A percentile compares a stretch with the other conserved stretches of the same genome.
phyloP scores from a whole-genome alignment of 2,888 invertebrate species.

The Lordiphosa andalusiaca region DNA sequence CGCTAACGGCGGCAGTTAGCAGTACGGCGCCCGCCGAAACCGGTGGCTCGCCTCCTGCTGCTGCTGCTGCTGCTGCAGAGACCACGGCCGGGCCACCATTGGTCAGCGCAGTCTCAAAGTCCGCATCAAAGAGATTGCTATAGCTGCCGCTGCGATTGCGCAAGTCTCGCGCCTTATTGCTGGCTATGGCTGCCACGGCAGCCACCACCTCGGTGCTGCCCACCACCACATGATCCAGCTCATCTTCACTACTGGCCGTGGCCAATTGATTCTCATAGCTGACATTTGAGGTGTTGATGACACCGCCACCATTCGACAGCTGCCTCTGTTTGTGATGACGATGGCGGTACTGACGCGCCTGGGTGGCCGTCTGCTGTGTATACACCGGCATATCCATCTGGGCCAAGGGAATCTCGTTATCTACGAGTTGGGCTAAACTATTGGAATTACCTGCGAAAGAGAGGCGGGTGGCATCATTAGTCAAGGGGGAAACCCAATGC shows the following conservation, averaged over 20 bases:
- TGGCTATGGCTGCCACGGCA: conserved; percentile 78
- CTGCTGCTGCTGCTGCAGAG: conserved; percentile 5
- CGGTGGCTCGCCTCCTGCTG: conserved; percentile 27
- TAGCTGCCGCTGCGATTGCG: conserved; percentile 80
- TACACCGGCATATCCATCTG: conserved; percentile 78
- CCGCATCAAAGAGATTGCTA: conserved; percentile 79
- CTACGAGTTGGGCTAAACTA: conserved; percentile 85
- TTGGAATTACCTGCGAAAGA: conserved; percentile 83
- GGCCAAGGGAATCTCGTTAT: conserved; percentile 84
- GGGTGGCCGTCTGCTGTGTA: conserved; percentile 56
- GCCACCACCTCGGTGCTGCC: conserved; percentile 78
- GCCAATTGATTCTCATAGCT: conserved; percentile 60
- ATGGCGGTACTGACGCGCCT: conserved; percentile 70
- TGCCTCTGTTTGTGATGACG: conserved; percentile 75
- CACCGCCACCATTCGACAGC: conserved; percentile 38
- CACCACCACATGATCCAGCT: conserved; percentile 72
- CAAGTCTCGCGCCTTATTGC: conserved; percentile 73
- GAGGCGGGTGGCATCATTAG: conserved; percentile 42
- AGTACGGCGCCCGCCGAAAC: conserved; percentile 58
- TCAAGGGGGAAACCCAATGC: conserved; percentile 19
- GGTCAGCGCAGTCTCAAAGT: conserved; percentile 65
- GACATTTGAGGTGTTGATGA: conserved; percentile 24
- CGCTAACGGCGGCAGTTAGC: conserved; percentile 65
- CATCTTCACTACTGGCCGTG: conserved; percentile 61
- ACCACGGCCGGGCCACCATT: conserved; percentile 18